Evolutionary conservation across 2,888 invertebrate genomes (phyloP).

Genomic region (Theristus sp.): DNA sequence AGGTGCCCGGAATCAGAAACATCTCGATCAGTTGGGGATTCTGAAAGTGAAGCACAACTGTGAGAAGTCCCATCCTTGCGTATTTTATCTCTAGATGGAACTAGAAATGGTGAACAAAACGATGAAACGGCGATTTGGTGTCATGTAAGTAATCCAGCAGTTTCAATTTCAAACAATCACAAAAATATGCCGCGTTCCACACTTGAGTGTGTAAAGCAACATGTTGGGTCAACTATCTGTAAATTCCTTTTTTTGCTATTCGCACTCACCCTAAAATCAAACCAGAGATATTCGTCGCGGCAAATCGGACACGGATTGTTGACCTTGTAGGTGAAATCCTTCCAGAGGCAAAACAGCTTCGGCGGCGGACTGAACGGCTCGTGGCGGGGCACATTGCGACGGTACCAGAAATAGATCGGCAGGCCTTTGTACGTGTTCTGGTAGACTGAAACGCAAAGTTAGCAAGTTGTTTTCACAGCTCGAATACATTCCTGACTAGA

Average conservation of each 20-base stretch:
- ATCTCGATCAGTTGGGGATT: constrained; percentile 2
- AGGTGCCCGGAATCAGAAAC: background rate
- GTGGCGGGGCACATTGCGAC: constrained; percentile 17
- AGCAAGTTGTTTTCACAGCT: background rate
- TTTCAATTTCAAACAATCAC: too few relatives aligned
- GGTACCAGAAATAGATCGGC: constrained; percentile 29
- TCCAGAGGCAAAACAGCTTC: constrained; percentile 17
- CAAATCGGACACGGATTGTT: constrained; percentile 71
- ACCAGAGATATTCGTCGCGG: constrained; percentile 71
- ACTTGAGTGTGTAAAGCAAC: too few relatives aligned
- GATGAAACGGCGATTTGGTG: too few relatives aligned
- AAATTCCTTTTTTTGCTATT: too few relatives aligned
- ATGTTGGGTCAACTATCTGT: too few relatives aligned
- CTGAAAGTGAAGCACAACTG: constrained; percentile 2
- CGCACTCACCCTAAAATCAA: constrained; percentile 45
- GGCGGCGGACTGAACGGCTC: constrained; percentile 6
- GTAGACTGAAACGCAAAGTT: constrained; percentile 19
- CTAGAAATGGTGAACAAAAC: too few relatives aligned
- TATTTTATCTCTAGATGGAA: too few relatives aligned
- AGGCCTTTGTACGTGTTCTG: constrained; percentile 23
- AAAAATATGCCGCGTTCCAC: too few relatives aligned
- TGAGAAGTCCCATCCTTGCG: too few relatives aligned
- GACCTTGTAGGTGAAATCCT: constrained; percentile 13
- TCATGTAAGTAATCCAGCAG: too few relatives aligned
- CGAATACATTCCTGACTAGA: background rate